Base-by-base conservation (phyloP, 2,797 vertebrate species). In the Coracias cyanogaster region DNA sequence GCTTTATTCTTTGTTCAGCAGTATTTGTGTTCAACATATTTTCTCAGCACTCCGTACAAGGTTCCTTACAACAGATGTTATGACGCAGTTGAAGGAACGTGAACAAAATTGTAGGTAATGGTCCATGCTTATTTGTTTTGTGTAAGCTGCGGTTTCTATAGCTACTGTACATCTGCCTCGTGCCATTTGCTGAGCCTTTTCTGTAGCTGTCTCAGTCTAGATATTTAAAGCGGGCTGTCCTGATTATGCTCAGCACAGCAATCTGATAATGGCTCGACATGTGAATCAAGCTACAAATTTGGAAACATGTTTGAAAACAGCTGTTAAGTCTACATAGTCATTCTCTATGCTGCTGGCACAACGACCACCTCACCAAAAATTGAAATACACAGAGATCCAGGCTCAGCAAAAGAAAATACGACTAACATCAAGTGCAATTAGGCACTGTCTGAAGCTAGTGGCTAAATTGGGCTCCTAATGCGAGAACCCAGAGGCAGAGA, bases 91-190 rank as follows among this genome's bases (percentile, higher is more conserved):
- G 95, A 88, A 96, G 82, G 76, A 89, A 82, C 4, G 14, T 93
- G 91, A 95, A 93, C 86, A 65, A 96, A 96, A 93, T 86, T 94
- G 92, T 84, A 96, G 95, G 94, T 97, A 96, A 97, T 96, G 90
- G 91, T 80, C 94, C 84, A 67, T 93, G 81, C 71, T 96, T 95
- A 94, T 94, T 97, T 97, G 97, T 95, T 95, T 93, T 91, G 91
- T 94, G 72, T 95, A 87, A 94, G 62, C 80, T 89, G 52, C 74
- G 52, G 95, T 95, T 97, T 97, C 96, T 95, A 87, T 96, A 95
- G 78, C 91, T 96, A 88, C 95, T 77, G 88, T 58, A 82, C 66
- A 94, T 95, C 97, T 97, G 91, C 93, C 94, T 94, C 84, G 5
- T 96, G 91, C 91, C 94, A 91, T 94, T 96, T 91, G 83, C 88